Conservation (phyloP, 1,140 invertebrate genomes). For the Macrotrachela quadricornifera region DNA sequence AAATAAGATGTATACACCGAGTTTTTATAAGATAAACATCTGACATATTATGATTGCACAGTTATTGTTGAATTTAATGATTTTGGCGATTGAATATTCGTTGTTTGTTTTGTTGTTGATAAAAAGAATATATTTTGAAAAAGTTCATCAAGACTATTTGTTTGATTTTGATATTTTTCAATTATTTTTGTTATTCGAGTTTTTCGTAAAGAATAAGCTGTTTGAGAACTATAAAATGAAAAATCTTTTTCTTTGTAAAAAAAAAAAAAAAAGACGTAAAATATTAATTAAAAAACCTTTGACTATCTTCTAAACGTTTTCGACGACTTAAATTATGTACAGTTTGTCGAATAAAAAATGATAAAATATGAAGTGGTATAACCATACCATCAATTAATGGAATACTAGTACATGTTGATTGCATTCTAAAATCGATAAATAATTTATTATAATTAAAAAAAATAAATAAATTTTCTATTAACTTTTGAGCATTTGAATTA, state of each 20-base stretch:
- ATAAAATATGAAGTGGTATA: constrained; percentile 56
- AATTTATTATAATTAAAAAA: neutral
- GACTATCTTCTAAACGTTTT: constrained; percentile 57
- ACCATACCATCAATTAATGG: constrained; percentile 78
- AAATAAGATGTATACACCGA: no score
- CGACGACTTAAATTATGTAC: constrained; percentile 64
- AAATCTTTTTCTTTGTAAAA: neutral
- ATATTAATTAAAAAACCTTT: constrained; percentile 32
- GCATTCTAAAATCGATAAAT: no score
- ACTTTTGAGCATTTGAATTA: constrained; percentile 33
- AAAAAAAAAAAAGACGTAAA: neutral
- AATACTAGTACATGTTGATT: constrained; percentile 24
- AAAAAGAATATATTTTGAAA: no score
- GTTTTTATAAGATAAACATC: no score
- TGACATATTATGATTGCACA: no score
- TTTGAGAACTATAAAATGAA: constrained; percentile 53
- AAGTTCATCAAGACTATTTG: no score
- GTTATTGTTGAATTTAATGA: no score
- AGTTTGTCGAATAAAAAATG: constrained; percentile 66
- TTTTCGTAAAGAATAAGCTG: constrained; percentile 67
- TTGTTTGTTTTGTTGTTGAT: no score
- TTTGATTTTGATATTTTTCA: constrained; percentile 48
- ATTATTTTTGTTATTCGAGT: constrained; percentile 80
- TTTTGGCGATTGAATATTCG: no score
- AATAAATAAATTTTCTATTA: constrained; percentile 36